Evolutionary conservation across 1,140 invertebrate species (phyloP).

Genomic region (Batillaria attramentaria): DNA sequence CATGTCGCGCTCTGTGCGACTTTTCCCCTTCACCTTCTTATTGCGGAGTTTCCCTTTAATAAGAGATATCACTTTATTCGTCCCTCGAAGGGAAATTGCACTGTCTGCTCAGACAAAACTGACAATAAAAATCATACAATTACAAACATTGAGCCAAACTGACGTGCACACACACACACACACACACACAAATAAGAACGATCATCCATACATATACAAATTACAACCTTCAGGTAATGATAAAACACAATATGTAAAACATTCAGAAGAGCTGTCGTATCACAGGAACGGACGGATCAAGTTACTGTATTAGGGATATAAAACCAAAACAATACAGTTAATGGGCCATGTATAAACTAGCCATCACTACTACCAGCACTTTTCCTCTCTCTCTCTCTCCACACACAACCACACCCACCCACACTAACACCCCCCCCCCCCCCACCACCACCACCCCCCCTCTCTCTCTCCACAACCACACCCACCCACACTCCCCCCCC

Average conservation of each 20-base stretch:
- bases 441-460: too few relatives aligned
- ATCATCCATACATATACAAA: too few relatives aligned
- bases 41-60: not conserved
- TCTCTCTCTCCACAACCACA: too few relatives aligned
- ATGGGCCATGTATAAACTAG: not conserved
- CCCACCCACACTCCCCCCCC: too few relatives aligned
- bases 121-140: too few relatives aligned
- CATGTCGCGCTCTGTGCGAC: conserved; percentile 20
- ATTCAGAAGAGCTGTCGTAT: too few relatives aligned
- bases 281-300: too few relatives aligned
- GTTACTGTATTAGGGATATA: not conserved
- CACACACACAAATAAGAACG: not conserved
- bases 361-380: too few relatives aligned
- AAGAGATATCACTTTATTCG: not conserved
- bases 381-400: not conserved
- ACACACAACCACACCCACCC: not conserved
- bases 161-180: not conserved
- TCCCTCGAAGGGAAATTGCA: not conserved
- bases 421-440: not conserved
- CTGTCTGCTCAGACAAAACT: not conserved
- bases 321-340: not conserved
- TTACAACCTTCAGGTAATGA: too few relatives aligned
- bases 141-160: not conserved
- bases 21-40: conserved; percentile 20
- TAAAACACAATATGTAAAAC: too few relatives aligned